phyloP scores from a whole-genome alignment of 2,113 vertebrate genomes.

The Hassar affinis region DNA sequence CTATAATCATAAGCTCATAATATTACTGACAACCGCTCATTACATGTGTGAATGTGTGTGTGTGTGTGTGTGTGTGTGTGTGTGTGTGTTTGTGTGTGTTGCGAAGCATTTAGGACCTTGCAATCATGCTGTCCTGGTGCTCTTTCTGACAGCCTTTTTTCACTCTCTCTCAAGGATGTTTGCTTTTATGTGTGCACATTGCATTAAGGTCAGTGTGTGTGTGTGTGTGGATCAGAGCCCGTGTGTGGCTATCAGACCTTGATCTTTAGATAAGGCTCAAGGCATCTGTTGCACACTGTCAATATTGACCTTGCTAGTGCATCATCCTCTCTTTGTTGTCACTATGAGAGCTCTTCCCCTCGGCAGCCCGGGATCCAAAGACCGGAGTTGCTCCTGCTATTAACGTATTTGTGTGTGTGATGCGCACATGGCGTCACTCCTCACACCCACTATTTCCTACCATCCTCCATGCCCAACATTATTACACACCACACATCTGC shows the following conservation, averaged over 20 bases:
- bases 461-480: neutral
- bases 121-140: neutral
- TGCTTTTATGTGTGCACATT: conserved; percentile 22
- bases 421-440: neutral
- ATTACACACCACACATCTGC: neutral
- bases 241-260: conserved; percentile 27
- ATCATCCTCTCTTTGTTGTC: conserved; percentile 28
- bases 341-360: neutral
- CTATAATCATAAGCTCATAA: conserved; percentile 10
- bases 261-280: conserved; percentile 22
- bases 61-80: neutral
- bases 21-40: neutral
- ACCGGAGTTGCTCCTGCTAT: conserved; percentile 12
- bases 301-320: conserved; percentile 20
- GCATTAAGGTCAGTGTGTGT: conserved; percentile 6
- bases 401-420: conserved; percentile 36
- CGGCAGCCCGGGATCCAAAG: conserved; percentile 18
- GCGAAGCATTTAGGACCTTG: neutral
- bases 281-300: conserved; percentile 46
- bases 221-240: neutral
- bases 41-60: neutral
- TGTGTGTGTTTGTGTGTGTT: neutral
- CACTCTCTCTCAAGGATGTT: conserved; percentile 23
- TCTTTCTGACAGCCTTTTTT: neutral
- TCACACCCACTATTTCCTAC: conserved; percentile 3